Percentiles rank a stretch among this genome's conserved stretches.
Conservation (phyloP, 1,140 invertebrate genomes). For the Drosophila orena region DNA sequence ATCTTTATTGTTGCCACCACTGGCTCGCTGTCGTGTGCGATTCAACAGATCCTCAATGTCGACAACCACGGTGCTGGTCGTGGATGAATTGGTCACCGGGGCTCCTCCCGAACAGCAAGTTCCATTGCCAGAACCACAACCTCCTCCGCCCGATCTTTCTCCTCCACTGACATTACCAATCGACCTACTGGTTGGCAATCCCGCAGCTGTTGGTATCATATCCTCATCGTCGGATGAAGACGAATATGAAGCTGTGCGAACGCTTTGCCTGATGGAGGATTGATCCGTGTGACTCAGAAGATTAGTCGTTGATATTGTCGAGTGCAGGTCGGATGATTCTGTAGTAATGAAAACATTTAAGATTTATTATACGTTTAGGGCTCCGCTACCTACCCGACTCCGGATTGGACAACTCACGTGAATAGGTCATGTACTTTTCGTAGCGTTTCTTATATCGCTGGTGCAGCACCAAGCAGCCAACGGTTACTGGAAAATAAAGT, state of each 20-base stretch:
- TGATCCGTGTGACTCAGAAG: slow-evolving; percentile 61
- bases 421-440: slow-evolving; percentile 85
- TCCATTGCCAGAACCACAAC: slow-evolving; percentile 63
- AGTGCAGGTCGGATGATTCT: slow-evolving; percentile 68
- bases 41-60: slow-evolving; percentile 91
- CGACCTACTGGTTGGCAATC: slow-evolving; percentile 17
- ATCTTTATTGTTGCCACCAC: slow-evolving; percentile 33
- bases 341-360: not conserved
- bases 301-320: slow-evolving; percentile 80
- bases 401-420: slow-evolving; percentile 80
- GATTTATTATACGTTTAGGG: not conserved
- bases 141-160: slow-evolving; percentile 25
- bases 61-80: slow-evolving; percentile 85
- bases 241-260: slow-evolving; percentile 74
- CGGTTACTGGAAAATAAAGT: slow-evolving; percentile 86
- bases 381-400: slow-evolving; percentile 68
- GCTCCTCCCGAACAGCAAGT: slow-evolving; percentile 67
- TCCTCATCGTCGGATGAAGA: slow-evolving; percentile 83
- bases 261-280: slow-evolving; percentile 60
- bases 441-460: slow-evolving; percentile 88
- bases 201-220: slow-evolving; percentile 77
- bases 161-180: slow-evolving; percentile 23
- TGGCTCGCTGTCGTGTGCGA: slow-evolving; percentile 55
- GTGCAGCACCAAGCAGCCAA: slow-evolving; percentile 90
- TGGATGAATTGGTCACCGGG: slow-evolving; percentile 56